Conservation (phyloP, 2,888 invertebrate genomes). For the Acleris emargana region DNA sequence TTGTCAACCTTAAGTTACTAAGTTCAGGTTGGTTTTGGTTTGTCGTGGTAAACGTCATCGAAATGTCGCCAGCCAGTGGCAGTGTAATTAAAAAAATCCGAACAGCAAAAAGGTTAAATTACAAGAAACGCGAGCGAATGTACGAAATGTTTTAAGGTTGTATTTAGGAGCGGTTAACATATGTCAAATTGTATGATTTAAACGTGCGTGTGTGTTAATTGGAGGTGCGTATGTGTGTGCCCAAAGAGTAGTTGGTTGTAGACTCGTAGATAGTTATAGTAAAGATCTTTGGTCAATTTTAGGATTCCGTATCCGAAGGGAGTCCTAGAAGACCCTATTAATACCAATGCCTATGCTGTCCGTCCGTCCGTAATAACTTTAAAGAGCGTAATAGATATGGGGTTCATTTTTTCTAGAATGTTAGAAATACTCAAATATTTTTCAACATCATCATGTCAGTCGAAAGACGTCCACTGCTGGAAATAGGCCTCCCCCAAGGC, state of each 20-base stretch:
- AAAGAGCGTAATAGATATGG: no score
- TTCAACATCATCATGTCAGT: no score
- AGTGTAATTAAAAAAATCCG: constrained; percentile 28
- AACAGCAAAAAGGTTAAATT: constrained; percentile 19
- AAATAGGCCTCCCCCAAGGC: no score
- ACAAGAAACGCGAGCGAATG: constrained; percentile 24
- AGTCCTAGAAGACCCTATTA: no score
- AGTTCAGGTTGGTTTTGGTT: background rate
- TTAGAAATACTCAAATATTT: no score
- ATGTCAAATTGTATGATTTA: constrained; percentile 28
- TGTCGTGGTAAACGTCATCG: background rate
- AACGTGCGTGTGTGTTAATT: constrained; percentile 15
- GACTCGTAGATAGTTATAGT: no score
- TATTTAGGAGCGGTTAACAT: constrained; percentile 33
- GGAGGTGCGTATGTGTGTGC: constrained; percentile 8
- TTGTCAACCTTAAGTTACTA: background rate
- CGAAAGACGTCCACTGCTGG: no score
- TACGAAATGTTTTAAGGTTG: constrained; percentile 21
- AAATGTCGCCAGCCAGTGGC: constrained; percentile 21
- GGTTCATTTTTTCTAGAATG: no score
- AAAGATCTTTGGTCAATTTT: no score
- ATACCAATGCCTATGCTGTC: no score
- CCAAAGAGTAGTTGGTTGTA: background rate
- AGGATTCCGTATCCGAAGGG: no score
- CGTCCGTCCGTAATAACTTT: no score